These are phyloP conservation scores for Tipula helvola DNA, from an alignment of 2,888 invertebrate genomes.

Conservation along the genomic window DNA sequence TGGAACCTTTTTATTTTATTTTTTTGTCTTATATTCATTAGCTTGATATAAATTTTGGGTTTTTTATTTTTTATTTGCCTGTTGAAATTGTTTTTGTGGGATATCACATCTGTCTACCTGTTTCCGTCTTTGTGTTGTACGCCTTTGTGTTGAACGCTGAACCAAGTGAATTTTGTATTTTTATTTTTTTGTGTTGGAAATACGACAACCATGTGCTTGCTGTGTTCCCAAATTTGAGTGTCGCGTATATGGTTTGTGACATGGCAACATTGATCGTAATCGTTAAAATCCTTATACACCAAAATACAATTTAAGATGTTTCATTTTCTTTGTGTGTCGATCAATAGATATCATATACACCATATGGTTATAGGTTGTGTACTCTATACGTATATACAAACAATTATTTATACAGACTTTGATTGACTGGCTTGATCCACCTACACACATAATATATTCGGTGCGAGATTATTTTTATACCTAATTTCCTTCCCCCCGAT, in stretches of 20 bases:
- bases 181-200: too few species aligned
- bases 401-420: not conserved
- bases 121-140: not conserved
- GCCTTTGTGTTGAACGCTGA: not conserved
- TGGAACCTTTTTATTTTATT: slow-evolving; percentile 4
- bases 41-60: not conserved
- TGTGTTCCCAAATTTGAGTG: not conserved
- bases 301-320: not conserved
- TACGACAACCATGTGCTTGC: not conserved
- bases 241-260: too few species aligned
- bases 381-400: not conserved
- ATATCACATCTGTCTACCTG: not conserved
- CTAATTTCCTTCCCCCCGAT: not conserved
- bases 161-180: not conserved
- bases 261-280: not conserved
- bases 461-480: not conserved
- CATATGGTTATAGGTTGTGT: not conserved
- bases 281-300: not conserved
- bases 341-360: not conserved
- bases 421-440: not conserved
- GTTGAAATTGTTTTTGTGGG: not conserved
- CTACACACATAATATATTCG: not conserved
- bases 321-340: not conserved
- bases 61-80: not conserved
- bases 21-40: not conserved